Conservation (phyloP, 2,113 vertebrate species). For the Eolophus roseicapilla region DNA sequence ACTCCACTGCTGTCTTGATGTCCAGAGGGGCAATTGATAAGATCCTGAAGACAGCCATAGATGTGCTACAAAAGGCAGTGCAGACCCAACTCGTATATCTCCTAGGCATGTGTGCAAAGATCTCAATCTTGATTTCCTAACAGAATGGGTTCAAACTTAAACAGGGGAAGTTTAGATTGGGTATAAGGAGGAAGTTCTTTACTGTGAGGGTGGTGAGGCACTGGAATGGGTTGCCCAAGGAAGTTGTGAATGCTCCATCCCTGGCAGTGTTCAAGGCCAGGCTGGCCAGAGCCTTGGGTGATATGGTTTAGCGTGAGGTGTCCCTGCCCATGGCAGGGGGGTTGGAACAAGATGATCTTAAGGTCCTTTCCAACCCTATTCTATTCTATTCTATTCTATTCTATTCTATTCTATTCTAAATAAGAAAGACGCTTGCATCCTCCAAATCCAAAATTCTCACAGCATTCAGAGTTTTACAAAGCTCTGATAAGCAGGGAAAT, state of each 20-base stretch:
- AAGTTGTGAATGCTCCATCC: too few species aligned
- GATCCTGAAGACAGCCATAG: not conserved
- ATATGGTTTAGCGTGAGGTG: too few species aligned
- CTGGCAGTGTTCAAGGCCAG: too few species aligned
- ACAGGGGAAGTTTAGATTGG: too few species aligned
- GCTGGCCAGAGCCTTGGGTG: too few species aligned
- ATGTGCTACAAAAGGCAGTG: not conserved
- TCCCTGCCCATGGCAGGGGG: too few species aligned
- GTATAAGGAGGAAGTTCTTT: too few species aligned
- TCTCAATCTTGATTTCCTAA: not conserved
- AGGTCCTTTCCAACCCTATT: too few species aligned
- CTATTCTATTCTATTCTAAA: not conserved
- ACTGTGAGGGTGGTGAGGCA: too few species aligned
- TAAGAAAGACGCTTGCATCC: not conserved
- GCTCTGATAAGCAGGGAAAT: not conserved
- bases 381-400: too few species aligned
- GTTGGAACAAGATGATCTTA: too few species aligned
- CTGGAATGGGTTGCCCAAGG: too few species aligned
- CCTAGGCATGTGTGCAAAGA: not conserved
- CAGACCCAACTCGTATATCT: not conserved
- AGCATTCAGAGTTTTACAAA: not conserved
- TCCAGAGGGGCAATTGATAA: not conserved
- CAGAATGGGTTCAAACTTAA: not conserved
- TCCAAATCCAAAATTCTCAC: not conserved
- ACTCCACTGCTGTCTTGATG: not conserved